A percentile compares a stretch with the other conserved stretches of the same genome.
These are phyloP conservation scores for Quadriops clusia DNA, from an alignment of 2,888 invertebrate species.

Conservation along the genomic window DNA sequence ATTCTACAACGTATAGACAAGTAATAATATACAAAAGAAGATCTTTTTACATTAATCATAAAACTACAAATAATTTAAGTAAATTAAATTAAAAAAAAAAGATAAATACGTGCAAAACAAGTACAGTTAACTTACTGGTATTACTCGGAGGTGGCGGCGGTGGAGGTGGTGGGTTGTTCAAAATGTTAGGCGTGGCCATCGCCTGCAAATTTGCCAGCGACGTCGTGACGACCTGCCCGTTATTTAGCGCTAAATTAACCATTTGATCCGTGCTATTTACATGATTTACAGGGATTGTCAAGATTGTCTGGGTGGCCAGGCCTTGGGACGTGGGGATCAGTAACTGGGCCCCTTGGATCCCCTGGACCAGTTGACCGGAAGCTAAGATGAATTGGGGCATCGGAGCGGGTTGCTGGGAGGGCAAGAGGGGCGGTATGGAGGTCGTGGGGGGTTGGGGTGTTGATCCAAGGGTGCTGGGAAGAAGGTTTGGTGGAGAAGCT, in stretches of 20 bases:
- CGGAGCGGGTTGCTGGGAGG: slow-evolving; percentile 49
- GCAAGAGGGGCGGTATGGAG: slow-evolving; percentile 46
- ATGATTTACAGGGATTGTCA: slow-evolving; percentile 89
- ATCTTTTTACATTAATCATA: no score
- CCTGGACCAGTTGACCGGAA: slow-evolving; percentile 83
- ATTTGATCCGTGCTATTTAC: slow-evolving; percentile 60
- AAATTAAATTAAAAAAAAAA: slow-evolving; percentile 10
- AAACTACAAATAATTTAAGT: no score
- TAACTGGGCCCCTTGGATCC: slow-evolving; percentile 86
- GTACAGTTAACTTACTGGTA: slow-evolving; percentile 34
- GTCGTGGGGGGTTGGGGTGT: slow-evolving; percentile 19
- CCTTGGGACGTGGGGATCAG: slow-evolving; percentile 93
- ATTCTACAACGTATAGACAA: no score
- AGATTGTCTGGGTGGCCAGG: slow-evolving; percentile 87
- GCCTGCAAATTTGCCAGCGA: slow-evolving; percentile 70
- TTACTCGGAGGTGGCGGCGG: slow-evolving; percentile 25
- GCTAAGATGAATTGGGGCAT: slow-evolving; percentile 89
- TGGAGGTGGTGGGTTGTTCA: no score
- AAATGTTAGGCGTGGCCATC: slow-evolving; percentile 59
- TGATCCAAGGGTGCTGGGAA: slow-evolving; percentile 47
- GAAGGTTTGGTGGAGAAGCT: no score
- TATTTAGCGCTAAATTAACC: slow-evolving; percentile 71
- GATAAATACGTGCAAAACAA: neutral
- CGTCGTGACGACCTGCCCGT: slow-evolving; percentile 76
- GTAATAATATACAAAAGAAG: no score